phyloP scores from a whole-genome alignment of 2,888 invertebrate genomes.

The Cheilosia soror region DNA sequence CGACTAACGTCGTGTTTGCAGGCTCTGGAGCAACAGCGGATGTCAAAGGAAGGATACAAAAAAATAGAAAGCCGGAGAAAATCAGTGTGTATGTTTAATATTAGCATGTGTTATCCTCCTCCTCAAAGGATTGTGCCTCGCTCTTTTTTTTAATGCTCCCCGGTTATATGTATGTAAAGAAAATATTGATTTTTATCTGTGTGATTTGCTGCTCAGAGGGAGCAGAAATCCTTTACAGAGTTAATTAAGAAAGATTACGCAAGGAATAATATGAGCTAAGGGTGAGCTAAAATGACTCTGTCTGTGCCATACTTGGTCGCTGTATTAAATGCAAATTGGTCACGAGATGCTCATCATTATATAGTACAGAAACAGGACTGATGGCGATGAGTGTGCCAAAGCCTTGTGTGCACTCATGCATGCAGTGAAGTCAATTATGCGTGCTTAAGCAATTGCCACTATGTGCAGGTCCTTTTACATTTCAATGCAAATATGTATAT shows the following conservation, averaged over 20 bases:
- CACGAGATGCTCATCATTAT: constrained; percentile 60
- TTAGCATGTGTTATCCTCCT: constrained; percentile 61
- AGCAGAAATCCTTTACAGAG: constrained; percentile 58
- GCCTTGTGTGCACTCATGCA: constrained; percentile 52
- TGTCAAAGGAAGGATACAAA: constrained; percentile 41
- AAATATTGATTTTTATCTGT: constrained; percentile 66
- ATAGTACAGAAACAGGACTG: not conserved
- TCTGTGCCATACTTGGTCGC: constrained; percentile 17
- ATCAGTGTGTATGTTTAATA: constrained; percentile 54
- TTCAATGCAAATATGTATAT: constrained; percentile 24
- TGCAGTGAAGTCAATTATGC: constrained; percentile 68
- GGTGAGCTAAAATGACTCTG: constrained; percentile 1
- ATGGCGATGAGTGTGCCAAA: constrained; percentile 53
- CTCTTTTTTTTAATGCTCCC: not conserved
- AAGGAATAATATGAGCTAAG: constrained; percentile 16
- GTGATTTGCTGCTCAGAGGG: constrained; percentile 43
- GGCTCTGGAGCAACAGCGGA: constrained; percentile 35
- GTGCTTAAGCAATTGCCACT: constrained; percentile 64
- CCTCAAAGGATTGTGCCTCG: constrained; percentile 34
- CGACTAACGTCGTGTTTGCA: constrained; percentile 17
- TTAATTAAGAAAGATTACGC: constrained; percentile 70
- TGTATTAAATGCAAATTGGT: constrained; percentile 64
- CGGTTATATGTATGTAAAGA: constrained; percentile 39
- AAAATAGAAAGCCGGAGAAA: constrained; percentile 1
- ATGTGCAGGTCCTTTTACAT: constrained; percentile 38